A percentile compares a stretch with the other conserved stretches of the same genome.
phyloP scores from a whole-genome alignment of 2,888 invertebrate species.

The Acronicta leporina region DNA sequence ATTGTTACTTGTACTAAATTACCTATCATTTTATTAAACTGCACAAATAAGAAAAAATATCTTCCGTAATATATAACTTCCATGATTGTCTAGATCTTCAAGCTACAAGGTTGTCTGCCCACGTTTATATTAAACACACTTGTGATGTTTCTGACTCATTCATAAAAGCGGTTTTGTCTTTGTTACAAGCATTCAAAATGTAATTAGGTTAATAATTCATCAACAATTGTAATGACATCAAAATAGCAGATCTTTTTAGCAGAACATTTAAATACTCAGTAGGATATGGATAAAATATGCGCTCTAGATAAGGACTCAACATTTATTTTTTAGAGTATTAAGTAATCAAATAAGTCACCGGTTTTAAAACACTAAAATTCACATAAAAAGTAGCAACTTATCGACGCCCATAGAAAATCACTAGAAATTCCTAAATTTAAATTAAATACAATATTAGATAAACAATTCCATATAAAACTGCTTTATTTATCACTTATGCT shows the following conservation, averaged over 20 bases:
- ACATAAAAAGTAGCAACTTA: slow-evolving; percentile 15
- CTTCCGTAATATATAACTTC: not conserved
- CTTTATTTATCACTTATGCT: slow-evolving; percentile 44
- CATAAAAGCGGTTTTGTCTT: not conserved
- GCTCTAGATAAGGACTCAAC: no score
- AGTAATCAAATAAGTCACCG: slow-evolving; percentile 2
- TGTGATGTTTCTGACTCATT: not conserved
- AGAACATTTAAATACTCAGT: not conserved
- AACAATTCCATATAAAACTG: slow-evolving; percentile 22
- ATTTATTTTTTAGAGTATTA: no score
- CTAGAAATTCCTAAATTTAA: slow-evolving; percentile 11
- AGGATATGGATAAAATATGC: not conserved
- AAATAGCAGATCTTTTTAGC: no score
- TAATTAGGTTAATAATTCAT: not conserved
- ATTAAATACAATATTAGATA: slow-evolving; percentile 41
- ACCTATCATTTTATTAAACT: no score
- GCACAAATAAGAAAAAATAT: no score
- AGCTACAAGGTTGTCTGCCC: not conserved
- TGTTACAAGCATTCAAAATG: not conserved
- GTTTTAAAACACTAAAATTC: slow-evolving; percentile 18
- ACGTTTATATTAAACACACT: not conserved
- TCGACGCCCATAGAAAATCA: slow-evolving; percentile 24
- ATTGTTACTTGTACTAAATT: no score
- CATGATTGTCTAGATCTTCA: slow-evolving; percentile 5
- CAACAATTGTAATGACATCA: not conserved